Evolutionary conservation across 2,797 vertebrate genomes (phyloP).

Genomic region (Myoxocephalus aenaeus): DNA sequence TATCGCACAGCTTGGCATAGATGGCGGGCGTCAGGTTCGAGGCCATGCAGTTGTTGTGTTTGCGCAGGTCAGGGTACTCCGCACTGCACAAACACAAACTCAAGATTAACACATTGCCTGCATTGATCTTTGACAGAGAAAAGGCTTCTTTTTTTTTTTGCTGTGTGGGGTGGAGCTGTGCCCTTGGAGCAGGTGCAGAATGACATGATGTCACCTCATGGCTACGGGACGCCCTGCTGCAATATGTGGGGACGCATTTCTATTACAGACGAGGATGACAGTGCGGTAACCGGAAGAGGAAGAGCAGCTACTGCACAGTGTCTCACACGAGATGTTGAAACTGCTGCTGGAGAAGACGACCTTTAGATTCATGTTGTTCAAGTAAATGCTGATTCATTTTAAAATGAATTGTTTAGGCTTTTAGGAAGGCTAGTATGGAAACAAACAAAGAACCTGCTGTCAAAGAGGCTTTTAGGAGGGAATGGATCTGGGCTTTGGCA

Average conservation of each 20-base stretch:
- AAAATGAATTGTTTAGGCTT: conserved; percentile 1
- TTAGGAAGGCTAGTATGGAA: background rate
- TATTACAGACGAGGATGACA: background rate
- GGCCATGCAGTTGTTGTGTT: conserved; percentile 99
- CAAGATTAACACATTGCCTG: conserved; percentile 30
- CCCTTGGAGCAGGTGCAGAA: conserved; percentile 5
- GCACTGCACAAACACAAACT: conserved; percentile 82
- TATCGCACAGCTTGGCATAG: conserved; percentile 92
- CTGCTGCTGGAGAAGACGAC: background rate
- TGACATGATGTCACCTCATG: background rate
- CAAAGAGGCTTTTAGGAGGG: background rate
- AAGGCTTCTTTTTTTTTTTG: background rate
- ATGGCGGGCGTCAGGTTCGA: conserved; percentile 91
- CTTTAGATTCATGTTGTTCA: background rate
- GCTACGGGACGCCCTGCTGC: conserved; percentile 10
- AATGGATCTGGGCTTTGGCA: conserved; percentile 2
- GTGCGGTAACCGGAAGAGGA: background rate
- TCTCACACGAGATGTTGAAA: conserved; percentile 1
- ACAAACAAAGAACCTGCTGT: background rate
- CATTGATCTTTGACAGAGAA: conserved; percentile 1
- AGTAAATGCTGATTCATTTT: background rate
- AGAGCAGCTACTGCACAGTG: too few species aligned
- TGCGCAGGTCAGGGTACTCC: conserved; percentile 96
- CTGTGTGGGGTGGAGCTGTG: background rate
- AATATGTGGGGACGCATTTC: background rate